These are phyloP conservation scores for Sceloporus undulatus DNA, from an alignment of 2,113 vertebrate genomes.

Conservation along the genomic window DNA sequence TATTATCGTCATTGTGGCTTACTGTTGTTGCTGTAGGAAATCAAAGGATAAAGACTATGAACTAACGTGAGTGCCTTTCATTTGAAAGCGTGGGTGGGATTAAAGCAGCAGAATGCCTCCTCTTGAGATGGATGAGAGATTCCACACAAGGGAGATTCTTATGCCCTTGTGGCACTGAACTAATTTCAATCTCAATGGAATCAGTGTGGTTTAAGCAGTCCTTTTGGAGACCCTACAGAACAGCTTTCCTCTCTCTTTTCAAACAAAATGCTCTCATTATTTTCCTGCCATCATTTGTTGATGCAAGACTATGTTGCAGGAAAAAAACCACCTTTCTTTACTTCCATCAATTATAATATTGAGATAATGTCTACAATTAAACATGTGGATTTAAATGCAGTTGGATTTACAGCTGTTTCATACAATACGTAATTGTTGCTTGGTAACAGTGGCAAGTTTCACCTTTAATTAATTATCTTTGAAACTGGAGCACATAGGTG, in stretches of 20 bases:
- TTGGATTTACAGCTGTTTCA: neutral
- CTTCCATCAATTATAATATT: neutral
- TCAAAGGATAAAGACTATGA: constrained; percentile 49
- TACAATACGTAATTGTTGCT: neutral
- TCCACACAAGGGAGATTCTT: neutral
- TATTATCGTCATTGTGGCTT: constrained; percentile 78
- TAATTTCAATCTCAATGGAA: neutral
- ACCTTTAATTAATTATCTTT: neutral
- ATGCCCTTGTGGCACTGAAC: neutral
- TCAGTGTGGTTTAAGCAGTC: neutral
- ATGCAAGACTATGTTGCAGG: neutral
- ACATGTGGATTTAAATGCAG: neutral
- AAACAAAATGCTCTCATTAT: neutral
- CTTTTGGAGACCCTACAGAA: neutral
- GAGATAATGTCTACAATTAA: neutral
- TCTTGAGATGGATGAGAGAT: neutral
- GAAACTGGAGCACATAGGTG: neutral
- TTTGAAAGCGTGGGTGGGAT: accelerated
- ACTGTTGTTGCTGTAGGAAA: constrained; percentile 82
- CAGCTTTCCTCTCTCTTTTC: neutral
- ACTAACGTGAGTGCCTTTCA: constrained; percentile 72
- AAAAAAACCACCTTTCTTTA: neutral
- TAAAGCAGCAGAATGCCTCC: neutral
- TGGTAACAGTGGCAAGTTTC: neutral
- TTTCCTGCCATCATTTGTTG: neutral